Evolutionary conservation across 2,797 vertebrate species (phyloP).

Genomic region (Xenops minutus): DNA sequence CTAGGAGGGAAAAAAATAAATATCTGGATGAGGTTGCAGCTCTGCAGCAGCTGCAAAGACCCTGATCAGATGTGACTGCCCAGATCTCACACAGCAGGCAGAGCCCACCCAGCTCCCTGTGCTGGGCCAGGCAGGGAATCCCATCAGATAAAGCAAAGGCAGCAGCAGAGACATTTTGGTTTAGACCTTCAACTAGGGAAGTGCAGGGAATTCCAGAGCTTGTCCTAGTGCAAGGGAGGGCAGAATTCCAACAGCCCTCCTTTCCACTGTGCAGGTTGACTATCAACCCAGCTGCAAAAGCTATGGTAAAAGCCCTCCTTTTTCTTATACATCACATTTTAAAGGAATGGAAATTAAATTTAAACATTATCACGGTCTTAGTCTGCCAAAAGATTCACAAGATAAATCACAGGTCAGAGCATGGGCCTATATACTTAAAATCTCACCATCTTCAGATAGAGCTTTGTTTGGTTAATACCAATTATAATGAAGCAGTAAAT

Average conservation of each 20-base stretch:
- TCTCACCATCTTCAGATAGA: background rate
- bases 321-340: background rate
- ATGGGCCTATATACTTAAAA: background rate
- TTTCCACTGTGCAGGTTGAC: background rate
- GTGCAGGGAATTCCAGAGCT: background rate
- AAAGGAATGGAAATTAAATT: constrained; percentile 1
- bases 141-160: background rate
- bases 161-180: background rate
- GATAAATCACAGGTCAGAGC: background rate
- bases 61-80: fast-evolving
- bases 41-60: background rate
- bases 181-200: background rate
- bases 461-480: background rate
- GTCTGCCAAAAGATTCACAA: background rate
- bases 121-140: background rate
- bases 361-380: background rate
- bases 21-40: background rate
- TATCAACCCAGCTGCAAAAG: background rate
- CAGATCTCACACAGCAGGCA: fast-evolving
- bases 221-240: background rate
- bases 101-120: background rate
- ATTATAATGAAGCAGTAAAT: background rate
- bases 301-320: background rate
- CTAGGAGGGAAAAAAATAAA: background rate
- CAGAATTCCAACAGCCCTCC: background rate